Evolutionary conservation across 1,140 invertebrate species (phyloP).

Genomic region (Solen grandis): DNA sequence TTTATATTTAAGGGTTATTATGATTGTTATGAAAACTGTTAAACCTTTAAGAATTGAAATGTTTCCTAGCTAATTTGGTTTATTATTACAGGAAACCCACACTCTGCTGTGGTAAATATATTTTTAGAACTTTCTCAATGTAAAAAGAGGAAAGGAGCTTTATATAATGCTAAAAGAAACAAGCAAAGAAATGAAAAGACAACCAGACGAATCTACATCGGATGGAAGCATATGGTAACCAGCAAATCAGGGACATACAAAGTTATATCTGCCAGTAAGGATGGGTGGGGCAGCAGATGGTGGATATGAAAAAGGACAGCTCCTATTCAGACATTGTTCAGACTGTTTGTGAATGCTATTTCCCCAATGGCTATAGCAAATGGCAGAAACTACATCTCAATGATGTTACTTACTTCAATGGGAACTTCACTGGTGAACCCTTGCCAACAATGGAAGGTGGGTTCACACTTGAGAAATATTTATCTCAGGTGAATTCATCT

Average conservation of each 20-base stretch:
- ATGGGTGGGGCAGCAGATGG: not conserved
- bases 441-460: too few relatives aligned
- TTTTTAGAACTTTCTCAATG: constrained; percentile 1
- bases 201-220: too few relatives aligned
- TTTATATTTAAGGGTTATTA: too few relatives aligned
- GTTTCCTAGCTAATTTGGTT: too few relatives aligned
- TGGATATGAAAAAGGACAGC: constrained; percentile 31
- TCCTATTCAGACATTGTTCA: constrained; percentile 21
- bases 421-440: too few relatives aligned
- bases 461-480: too few relatives aligned
- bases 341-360: constrained; percentile 25
- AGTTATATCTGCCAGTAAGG: constrained; percentile 26
- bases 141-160: not conserved
- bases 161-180: constrained; percentile 14
- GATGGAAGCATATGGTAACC: constrained; percentile 21
- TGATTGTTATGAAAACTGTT: too few relatives aligned
- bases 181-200: constrained; percentile 18
- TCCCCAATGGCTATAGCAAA: constrained; percentile 24
- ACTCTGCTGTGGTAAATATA: constrained; percentile 7
- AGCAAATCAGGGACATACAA: constrained; percentile 2
- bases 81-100: constrained; percentile 22
- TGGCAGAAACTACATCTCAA: constrained; percentile 6
- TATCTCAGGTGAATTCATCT: too few relatives aligned
- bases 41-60: too few relatives aligned
- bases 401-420: constrained; percentile 23